phyloP scores from a whole-genome alignment of 2,888 invertebrate species.

The Cryptophagus acutangulus region DNA sequence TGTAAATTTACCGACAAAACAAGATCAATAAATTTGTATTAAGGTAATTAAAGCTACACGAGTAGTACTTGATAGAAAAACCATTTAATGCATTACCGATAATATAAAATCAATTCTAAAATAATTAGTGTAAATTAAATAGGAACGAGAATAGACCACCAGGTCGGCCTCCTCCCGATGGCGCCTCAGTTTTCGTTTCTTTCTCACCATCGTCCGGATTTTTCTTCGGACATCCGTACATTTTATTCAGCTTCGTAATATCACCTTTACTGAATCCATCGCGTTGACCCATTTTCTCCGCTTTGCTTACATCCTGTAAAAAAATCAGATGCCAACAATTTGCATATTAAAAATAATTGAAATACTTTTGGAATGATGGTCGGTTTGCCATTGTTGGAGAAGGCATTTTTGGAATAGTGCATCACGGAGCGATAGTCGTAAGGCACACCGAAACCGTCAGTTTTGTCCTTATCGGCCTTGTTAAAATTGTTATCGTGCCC shows the following conservation, averaged over 20 bases:
- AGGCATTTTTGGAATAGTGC: constrained; percentile 77
- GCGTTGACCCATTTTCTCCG: constrained; percentile 63
- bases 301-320: constrained; percentile 33
- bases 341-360: not conserved
- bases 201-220: constrained; percentile 15
- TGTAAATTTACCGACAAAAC: too few relatives aligned
- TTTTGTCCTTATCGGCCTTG: constrained; percentile 55
- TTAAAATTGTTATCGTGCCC: constrained; percentile 67
- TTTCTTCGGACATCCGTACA: constrained; percentile 62
- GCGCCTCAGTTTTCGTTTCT: not conserved
- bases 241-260: constrained; percentile 65
- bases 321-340: constrained; percentile 1
- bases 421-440: constrained; percentile 80
- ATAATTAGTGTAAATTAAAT: constrained; percentile 4
- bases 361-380: constrained; percentile 68
- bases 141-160: constrained; percentile 7
- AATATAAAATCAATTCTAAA: too few relatives aligned
- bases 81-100: too few relatives aligned
- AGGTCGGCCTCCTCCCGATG: not conserved
- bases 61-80: too few relatives aligned
- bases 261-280: constrained; percentile 69
- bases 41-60: too few relatives aligned
- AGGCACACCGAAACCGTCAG: constrained; percentile 62
- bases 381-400: constrained; percentile 64
- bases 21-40: too few relatives aligned